Percentiles rank a stretch among this genome's conserved stretches.
Conservation (phyloP, 2,113 vertebrate genomes). For the Centropristis striata region DNA sequence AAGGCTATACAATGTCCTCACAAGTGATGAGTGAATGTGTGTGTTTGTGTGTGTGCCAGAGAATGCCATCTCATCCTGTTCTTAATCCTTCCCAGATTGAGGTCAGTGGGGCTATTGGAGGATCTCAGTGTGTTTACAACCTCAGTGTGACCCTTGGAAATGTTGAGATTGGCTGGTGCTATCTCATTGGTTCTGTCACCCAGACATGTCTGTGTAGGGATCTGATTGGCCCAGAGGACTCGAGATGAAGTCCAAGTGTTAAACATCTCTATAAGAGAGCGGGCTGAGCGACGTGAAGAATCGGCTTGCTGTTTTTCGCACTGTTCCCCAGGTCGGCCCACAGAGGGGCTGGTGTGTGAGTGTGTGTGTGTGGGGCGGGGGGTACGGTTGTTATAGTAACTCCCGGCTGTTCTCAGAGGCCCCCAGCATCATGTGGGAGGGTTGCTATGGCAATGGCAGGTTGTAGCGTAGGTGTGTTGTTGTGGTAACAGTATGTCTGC, state of each 20-base stretch:
- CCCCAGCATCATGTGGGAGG: slow-evolving; percentile 69
- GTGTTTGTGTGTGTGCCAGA: slow-evolving; percentile 19
- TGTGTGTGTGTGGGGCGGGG: neutral
- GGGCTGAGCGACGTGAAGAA: neutral
- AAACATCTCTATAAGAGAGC: slow-evolving; percentile 26
- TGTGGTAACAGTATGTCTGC: slow-evolving; percentile 56
- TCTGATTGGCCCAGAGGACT: slow-evolving; percentile 41
- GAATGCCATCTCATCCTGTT: slow-evolving; percentile 62
- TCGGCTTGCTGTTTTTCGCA: slow-evolving; percentile 14
- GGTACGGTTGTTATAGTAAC: slow-evolving; percentile 67
- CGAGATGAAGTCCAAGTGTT: slow-evolving; percentile 25
- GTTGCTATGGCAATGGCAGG: slow-evolving; percentile 72
- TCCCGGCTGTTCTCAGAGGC: slow-evolving; percentile 61
- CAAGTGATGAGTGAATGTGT: slow-evolving; percentile 9
- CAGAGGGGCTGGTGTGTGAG: slow-evolving; percentile 19
- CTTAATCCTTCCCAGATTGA: slow-evolving; percentile 79
- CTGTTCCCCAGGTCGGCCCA: neutral
- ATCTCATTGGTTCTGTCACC: slow-evolving; percentile 44
- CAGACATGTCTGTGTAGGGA: neutral
- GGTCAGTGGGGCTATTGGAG: slow-evolving; percentile 66
- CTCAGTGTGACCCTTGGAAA: slow-evolving; percentile 48
- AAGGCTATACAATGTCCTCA: neutral
- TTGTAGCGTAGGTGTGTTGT: slow-evolving; percentile 82
- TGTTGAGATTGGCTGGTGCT: slow-evolving; percentile 32
- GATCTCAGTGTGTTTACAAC: slow-evolving; percentile 66